Evolutionary conservation across 2,113 vertebrate genomes (phyloP).

Genomic region (Zapus hudsonius): DNA sequence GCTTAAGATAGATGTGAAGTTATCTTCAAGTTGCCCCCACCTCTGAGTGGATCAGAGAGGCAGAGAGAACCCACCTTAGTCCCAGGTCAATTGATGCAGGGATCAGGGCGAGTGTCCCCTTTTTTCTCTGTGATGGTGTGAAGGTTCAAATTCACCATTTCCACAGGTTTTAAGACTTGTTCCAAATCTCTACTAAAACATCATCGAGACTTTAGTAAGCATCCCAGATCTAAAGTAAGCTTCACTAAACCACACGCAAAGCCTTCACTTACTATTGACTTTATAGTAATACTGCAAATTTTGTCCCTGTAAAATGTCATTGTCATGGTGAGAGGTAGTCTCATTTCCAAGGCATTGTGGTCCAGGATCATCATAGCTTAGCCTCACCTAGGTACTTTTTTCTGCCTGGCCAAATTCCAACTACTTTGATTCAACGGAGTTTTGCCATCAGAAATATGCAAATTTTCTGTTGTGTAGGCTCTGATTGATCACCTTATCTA

Average conservation of each 20-base stretch:
- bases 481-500: too few species aligned
- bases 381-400: neutral
- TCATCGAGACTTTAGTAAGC: too few species aligned
- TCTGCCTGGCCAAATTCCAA: neutral
- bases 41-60: rapidly evolving
- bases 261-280: too few species aligned
- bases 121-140: too few species aligned
- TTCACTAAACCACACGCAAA: neutral
- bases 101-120: neutral
- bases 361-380: neutral
- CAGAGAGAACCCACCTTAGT: neutral
- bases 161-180: too few species aligned
- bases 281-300: neutral
- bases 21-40: neutral
- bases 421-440: neutral
- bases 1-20: neutral
- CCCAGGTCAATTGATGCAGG: neutral
- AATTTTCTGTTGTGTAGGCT: neutral
- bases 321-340: neutral
- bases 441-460: neutral
- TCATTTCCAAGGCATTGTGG: too few species aligned
- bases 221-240: too few species aligned
- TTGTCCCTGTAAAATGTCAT: neutral
- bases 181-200: too few species aligned
- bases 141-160: too few species aligned